phyloP scores from a whole-genome alignment of 2,113 vertebrate genomes.

The Pardalotus punctatus region DNA sequence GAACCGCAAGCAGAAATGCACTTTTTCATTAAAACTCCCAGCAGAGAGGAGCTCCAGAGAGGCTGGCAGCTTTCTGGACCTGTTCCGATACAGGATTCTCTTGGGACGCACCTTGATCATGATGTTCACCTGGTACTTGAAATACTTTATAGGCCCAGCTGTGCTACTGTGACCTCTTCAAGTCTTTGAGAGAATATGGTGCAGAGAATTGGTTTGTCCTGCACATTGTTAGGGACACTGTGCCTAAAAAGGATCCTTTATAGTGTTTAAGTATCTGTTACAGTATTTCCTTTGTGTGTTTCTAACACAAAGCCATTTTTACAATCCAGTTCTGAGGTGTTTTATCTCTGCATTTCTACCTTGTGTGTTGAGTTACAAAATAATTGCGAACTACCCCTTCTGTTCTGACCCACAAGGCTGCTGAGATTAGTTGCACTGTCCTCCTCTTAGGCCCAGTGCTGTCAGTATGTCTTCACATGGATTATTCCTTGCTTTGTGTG shows the following conservation, averaged over 20 bases:
- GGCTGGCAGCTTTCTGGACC: constrained; percentile 69
- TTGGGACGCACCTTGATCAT: constrained; percentile 78
- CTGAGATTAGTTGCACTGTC: background rate
- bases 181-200: background rate
- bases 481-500: background rate
- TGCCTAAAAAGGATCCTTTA: background rate
- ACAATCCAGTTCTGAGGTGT: background rate
- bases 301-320: background rate
- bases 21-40: constrained; percentile 66
- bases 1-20: constrained; percentile 70
- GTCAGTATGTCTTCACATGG: background rate
- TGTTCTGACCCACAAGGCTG: background rate
- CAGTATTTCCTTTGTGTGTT: background rate
- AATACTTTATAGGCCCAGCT: background rate
- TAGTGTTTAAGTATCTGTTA: background rate
- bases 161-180: background rate
- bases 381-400: background rate
- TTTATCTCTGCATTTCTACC: background rate
- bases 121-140: constrained; percentile 81
- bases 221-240: background rate
- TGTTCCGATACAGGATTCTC: constrained; percentile 74
- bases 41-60: constrained; percentile 43
- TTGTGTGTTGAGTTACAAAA: background rate
- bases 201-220: background rate
- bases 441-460: background rate